These are phyloP conservation scores for Troides helena DNA, from an alignment of 2,888 invertebrate species.

Conservation along the genomic window DNA sequence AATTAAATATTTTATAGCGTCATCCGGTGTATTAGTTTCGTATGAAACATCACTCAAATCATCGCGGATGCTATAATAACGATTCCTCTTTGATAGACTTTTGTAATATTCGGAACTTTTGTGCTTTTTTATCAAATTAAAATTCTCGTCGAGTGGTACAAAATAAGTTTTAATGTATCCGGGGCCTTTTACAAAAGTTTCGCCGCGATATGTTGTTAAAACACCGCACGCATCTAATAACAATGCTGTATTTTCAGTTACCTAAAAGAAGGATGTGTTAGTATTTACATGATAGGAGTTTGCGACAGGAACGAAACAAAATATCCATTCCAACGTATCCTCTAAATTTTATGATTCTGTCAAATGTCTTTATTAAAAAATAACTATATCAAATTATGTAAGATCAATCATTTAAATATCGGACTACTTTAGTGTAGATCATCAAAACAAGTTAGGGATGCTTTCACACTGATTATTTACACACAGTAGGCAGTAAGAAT, in stretches of 20 bases:
- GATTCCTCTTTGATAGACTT: conserved; percentile 48
- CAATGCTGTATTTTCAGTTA: conserved; percentile 86
- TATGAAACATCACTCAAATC: conserved; percentile 41
- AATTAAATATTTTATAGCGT: conserved; percentile 41
- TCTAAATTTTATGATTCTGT: too few species aligned
- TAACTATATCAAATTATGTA: too few species aligned
- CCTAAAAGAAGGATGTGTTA: conserved; percentile 57
- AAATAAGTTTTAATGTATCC: conserved; percentile 86
- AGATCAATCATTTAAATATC: too few species aligned
- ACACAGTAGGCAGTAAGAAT: too few species aligned
- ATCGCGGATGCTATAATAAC: conserved; percentile 49
- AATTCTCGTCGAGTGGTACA: conserved; percentile 83
- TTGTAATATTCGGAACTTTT: conserved; percentile 51
- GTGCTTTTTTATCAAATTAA: conserved; percentile 71
- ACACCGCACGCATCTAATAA: conserved; percentile 85
- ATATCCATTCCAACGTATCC: too few species aligned
- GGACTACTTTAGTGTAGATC: too few species aligned
- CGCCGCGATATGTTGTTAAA: conserved; percentile 84
- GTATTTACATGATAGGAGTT: too few species aligned
- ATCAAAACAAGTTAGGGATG: too few species aligned
- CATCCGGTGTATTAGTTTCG: conserved; percentile 36
- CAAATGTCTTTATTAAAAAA: too few species aligned
- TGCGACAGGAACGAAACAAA: too few species aligned
- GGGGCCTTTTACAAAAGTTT: conserved; percentile 86
- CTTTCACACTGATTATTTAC: too few species aligned